Evolutionary conservation across 2,888 invertebrate species (phyloP), one percentile per base, ranked within the genome.

Genomic region (Heliothis peltigera): DNA sequence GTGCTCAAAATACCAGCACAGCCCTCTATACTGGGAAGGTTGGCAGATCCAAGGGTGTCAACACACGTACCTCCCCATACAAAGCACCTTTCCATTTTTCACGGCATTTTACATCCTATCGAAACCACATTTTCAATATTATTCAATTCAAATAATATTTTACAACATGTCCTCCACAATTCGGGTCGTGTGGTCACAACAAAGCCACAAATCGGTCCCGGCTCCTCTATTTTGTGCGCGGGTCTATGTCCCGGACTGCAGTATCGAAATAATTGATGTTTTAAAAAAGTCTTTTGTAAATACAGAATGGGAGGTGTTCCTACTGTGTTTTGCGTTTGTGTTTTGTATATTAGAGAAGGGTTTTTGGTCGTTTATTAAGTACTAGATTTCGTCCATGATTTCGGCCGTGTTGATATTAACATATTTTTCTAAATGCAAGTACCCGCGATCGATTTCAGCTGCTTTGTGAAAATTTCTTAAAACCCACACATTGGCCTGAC

Each of bases 161-260:
- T 67, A 60, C 61, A 22, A 53, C 22, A 42, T 68, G 69, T 57
- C 56, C 53, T 21, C 7, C 25, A 8, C 42, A 52, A 55, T 28
- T 57, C 22, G 47, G 39, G 3, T 5, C 18, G 19, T 46, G 56
- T 75, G 71, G 76, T 75, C 72, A 52, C 79, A 61, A 55, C 28
- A 53, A 44, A 64, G 15, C 75, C 67, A 60, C 67, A 75, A 70
- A 75, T 67, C 62, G 79, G 44, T 60, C 71, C 55, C 49, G 57
- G 48, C 58, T 64, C 42, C 49, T 71, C 76, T 79, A 71, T 77
- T 76, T 76, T 71, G 59, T 21, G 22, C n/a, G 47, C 18, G 42
- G 28, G n/a, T 42, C 46, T 4, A 35, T 47, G 43, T 60, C n/a
- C 47, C 32, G 54, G 55, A 51, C 53, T 58, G 64, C 62, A 60